Evolutionary conservation across 2,113 vertebrate genomes (phyloP), one percentile per base, ranked within the genome.

Genomic region (Ariopsis seemanni): DNA sequence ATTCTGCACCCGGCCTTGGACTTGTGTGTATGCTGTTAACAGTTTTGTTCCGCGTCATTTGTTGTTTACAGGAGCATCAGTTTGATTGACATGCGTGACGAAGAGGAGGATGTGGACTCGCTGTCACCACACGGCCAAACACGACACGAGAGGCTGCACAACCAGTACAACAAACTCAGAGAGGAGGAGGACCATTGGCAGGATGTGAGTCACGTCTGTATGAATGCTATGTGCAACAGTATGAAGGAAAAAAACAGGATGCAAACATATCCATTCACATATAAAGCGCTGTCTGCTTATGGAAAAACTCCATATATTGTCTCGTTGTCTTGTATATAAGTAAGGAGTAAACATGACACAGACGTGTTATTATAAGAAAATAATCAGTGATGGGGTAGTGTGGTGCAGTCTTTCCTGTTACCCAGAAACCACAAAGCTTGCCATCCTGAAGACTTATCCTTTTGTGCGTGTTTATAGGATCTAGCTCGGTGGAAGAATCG

Each of bases 181-280:
- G 97, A 98, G 86, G 98, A 99, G 0, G 98, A 99, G 80, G 97
- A 98, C 93, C 96, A 96, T 79, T 99, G 98, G 98, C 97, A 97
- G 92, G 95, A 97, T 30, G 98, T 99, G 93, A 97, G 97, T 89
- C 83, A 81, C 11, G 10, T 20, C 58, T 62, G 18, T 75, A 75
- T 55, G 62, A 75, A 53, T 10, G 30, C 57, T 62, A 62, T 53
- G 22, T 42, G n/a, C 10, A 58, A 78, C 50, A 77, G 74, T 52
- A 77, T 52, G 20, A 52, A 77, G 42, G 22, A 55, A 27, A 27
- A 53, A 78, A 78, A 55, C 22, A 55, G 25, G 52, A 53, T 7
- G 52, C 48, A 78, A 27, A 79, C 75, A 17, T 30, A 17, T 57
- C 25, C 18, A 48, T 55, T 79, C 7, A 27, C 22, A 80, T 2